Percentiles rank a stretch among this genome's conserved stretches.
These are phyloP conservation scores for Hipparchia semele DNA, from an alignment of 2,888 invertebrate species.

Conservation along the genomic window DNA sequence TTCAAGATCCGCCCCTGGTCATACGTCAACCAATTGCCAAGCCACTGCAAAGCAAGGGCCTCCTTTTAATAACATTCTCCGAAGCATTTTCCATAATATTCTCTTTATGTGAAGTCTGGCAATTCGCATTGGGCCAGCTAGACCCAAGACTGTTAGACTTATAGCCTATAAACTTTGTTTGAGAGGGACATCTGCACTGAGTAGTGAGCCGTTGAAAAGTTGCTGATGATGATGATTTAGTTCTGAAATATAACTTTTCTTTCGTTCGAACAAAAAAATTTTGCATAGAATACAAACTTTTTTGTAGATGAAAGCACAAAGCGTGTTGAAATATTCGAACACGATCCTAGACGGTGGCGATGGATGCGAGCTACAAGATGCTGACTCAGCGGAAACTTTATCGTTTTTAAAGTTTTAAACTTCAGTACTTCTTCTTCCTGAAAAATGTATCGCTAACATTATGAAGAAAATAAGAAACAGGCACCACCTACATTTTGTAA, in stretches of 20 bases:
- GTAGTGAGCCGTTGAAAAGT: background rate
- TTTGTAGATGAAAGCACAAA: background rate
- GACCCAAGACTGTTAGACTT: too few relatives aligned
- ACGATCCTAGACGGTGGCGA: background rate
- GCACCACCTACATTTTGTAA: background rate
- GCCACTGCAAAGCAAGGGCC: too few relatives aligned
- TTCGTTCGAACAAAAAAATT: background rate
- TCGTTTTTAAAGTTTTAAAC: slow-evolving; percentile 6
- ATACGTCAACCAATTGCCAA: too few relatives aligned
- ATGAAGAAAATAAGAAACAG: background rate
- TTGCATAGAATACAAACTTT: background rate
- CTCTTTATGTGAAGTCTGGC: too few relatives aligned
- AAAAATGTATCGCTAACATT: background rate
- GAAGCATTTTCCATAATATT: too few relatives aligned
- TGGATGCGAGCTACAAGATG: slow-evolving; percentile 4
- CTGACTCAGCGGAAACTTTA: slow-evolving; percentile 11
- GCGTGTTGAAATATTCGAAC: slow-evolving; percentile 9
- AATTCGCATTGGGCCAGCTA: too few relatives aligned
- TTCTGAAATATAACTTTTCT: background rate
- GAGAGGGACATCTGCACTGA: too few relatives aligned
- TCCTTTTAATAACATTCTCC: too few relatives aligned
- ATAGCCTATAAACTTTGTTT: too few relatives aligned
- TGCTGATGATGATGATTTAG: background rate
- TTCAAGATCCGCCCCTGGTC: too few relatives aligned
- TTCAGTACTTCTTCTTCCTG: slow-evolving; percentile 1